Evolutionary conservation across 1,140 invertebrate genomes (phyloP), one percentile per base, ranked within the genome.

Genomic region (Drosophila tropicalis): DNA sequence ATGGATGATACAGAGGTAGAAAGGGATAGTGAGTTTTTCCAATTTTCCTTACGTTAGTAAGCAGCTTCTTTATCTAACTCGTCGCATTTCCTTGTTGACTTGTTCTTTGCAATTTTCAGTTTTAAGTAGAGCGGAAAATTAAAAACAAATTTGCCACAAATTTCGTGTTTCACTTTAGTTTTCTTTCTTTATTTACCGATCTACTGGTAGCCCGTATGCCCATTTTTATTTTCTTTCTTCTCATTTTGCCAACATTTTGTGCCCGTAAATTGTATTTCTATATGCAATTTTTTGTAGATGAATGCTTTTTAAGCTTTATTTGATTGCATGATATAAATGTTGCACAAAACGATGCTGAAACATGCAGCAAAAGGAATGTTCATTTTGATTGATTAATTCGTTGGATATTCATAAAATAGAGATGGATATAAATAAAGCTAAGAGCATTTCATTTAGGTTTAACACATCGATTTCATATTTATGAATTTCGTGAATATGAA

Each of bases 41-140:
- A 39, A 6, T 13, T 34, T 29, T 39, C 62, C 25, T 60, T 51
- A 9, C 58, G 47, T 40, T 25, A 56, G 83, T 76, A 89, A 89
- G 79, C 72, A 83, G 76, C 72, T 87, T 76, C 83, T 79, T 86
- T 86, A 86, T 80, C 83, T 80, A 83, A 74, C 62, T 84, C 80
- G 67, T 79, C 79, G 56, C 63, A 22, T 72, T 44, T 58, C n/a
- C 17, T 67, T 47, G 51, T 39, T 60, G 29, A 19, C 17, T 22
- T 57, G 70, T 47, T 32, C 62, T 67, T 57, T 61, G 72, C 67
- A 83, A 86, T 86, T 87, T 86, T 89, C 79, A 68, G 67, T 70
- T 79, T 73, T 74, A 87, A 83, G 79, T 87, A 87, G 83, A 87
- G 84, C 84, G 84, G 76, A 89, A 87, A 87, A 87, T 87, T 89